Evolutionary conservation across 1,140 invertebrate species (phyloP).

Genomic region (Drosophila varians): DNA sequence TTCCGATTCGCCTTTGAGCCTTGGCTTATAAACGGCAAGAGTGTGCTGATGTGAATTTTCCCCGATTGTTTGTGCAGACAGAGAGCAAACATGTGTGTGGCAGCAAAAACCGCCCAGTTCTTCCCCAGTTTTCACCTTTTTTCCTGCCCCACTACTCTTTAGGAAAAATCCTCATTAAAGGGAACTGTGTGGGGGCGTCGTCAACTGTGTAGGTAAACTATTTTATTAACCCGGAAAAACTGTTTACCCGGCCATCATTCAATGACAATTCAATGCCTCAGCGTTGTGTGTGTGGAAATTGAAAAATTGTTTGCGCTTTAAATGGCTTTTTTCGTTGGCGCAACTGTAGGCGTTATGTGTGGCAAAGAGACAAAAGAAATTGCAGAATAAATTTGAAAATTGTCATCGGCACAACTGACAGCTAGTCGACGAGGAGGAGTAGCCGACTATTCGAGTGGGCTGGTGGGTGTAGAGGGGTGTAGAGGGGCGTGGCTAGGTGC

Average conservation of each 20-base stretch:
- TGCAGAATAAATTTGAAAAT: constrained; percentile 56
- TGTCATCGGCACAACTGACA: constrained; percentile 42
- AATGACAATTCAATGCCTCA: constrained; percentile 33
- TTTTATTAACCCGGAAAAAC: constrained; percentile 49
- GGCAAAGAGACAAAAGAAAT: constrained; percentile 49
- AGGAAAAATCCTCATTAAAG: constrained; percentile 63
- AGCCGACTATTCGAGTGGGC: constrained; percentile 13
- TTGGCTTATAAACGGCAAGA: constrained; percentile 4
- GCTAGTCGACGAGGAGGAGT: too few relatives aligned
- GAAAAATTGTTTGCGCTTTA: constrained; percentile 49
- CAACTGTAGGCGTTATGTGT: constrained; percentile 36
- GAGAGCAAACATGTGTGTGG: constrained; percentile 49
- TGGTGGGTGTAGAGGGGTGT: too few relatives aligned
- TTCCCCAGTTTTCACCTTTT: neutral
- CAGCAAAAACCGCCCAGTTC: neutral
- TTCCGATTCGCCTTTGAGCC: constrained; percentile 34
- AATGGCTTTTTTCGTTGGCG: constrained; percentile 33
- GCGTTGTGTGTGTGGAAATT: constrained; percentile 34
- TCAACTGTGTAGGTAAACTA: constrained; percentile 23
- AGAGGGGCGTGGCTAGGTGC: constrained; percentile 42
- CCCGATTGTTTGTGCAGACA: constrained; percentile 65
- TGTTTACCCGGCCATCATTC: constrained; percentile 34
- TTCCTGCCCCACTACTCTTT: neutral
- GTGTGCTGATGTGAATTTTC: constrained; percentile 11
- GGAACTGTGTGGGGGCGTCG: constrained; percentile 22